These are phyloP conservation scores for Copidosoma aretas DNA, from an alignment of 2,888 invertebrate species.

Conservation along the genomic window DNA sequence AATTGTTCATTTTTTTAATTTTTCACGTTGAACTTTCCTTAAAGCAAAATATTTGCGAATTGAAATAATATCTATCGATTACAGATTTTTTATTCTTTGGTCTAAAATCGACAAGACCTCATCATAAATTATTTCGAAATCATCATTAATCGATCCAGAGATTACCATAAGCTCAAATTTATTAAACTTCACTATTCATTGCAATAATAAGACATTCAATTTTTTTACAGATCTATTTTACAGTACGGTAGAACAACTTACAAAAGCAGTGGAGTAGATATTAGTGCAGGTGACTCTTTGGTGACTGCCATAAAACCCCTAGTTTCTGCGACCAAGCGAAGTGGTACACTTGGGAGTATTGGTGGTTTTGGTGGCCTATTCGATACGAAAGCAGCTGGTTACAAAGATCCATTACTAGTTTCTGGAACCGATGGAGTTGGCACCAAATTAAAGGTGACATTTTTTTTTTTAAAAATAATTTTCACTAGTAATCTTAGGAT, in stretches of 20 bases:
- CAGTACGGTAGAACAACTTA: slow-evolving; percentile 78
- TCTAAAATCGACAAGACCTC: too few relatives aligned
- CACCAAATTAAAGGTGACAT: slow-evolving; percentile 86
- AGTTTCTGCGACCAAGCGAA: slow-evolving; percentile 78
- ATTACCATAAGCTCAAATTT: not conserved
- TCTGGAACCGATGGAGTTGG: slow-evolving; percentile 97
- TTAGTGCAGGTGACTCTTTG: slow-evolving; percentile 87
- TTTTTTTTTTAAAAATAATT: not conserved
- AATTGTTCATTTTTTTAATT: too few relatives aligned
- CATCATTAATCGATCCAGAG: not conserved
- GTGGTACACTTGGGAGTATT: slow-evolving; percentile 81
- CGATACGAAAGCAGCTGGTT: slow-evolving; percentile 78
- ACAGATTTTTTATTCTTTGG: too few relatives aligned
- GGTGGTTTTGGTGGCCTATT: slow-evolving; percentile 96
- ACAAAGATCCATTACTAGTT: slow-evolving; percentile 84
- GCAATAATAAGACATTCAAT: not conserved
- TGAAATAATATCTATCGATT: too few relatives aligned
- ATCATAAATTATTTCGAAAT: too few relatives aligned
- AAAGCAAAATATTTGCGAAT: too few relatives aligned
- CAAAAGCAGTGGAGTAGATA: slow-evolving; percentile 90
- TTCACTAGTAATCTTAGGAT: not conserved
- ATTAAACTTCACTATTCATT: not conserved
- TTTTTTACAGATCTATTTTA: slow-evolving; percentile 63
- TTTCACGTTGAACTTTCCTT: too few relatives aligned
- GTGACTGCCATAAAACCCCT: slow-evolving; percentile 83